Base-by-base conservation (phyloP, 2,113 vertebrate species). In the Anarrhichthys ocellatus region DNA sequence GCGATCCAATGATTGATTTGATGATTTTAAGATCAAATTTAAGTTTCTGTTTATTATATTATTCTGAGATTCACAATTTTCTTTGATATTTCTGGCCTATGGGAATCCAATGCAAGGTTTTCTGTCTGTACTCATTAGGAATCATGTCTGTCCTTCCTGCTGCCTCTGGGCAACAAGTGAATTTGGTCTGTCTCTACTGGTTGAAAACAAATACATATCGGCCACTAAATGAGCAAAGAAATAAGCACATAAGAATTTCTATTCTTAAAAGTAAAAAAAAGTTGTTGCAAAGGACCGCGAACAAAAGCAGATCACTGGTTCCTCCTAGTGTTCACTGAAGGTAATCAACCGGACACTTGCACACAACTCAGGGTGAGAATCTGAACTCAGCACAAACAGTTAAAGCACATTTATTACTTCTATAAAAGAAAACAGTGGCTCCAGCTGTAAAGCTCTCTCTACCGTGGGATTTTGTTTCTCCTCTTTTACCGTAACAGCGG, bases 301-400 rank as follows among this genome's bases (percentile, higher is more conserved):
- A 9, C 17, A 75, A 68, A 69, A 87, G 29, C 81, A 90, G 90
- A 75, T 70, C 91, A 86, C 78, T 88, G 87, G 77, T 93, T 83
- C 90, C 87, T 86, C 82, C 94, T 88, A 76, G 94, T 93, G 94
- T 56, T 71, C 36, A 32, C 11, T 50, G 0, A 8, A 20, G 54
- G 79, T 67, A 91, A 6, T 76, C 36, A 83, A 64, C 17, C 72
- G 74, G 27, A 36, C 38, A 38, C 59, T 22, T 68, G 46, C 63
- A 38, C 70, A 46, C 22, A 68, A 8, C 9, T 36, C 2, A 38
- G 10, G 71, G 22, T 11, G 29, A 48, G 22, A 64, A 42, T 52
- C 38, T 40, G 63, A 88, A 84, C 58, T 66, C 38, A 62, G 78
- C 63, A 72, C 36, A n/a, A 42, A 73, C 68, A 61, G 73, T 83